phyloP scores from a whole-genome alignment of 2,797 vertebrate genomes.

The Acanthopagrus latus region DNA sequence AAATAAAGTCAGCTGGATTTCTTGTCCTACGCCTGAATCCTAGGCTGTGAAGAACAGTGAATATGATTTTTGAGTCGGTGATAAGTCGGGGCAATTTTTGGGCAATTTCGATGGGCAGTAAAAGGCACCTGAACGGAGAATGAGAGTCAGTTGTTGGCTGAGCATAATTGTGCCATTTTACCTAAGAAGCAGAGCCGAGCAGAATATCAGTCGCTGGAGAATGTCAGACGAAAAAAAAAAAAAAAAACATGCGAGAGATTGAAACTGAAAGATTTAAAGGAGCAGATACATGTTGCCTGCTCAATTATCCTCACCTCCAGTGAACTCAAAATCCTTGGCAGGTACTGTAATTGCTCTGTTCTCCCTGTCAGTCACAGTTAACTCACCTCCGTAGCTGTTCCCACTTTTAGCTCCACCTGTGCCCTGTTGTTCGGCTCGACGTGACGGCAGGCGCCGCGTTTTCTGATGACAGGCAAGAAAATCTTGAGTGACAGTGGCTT shows the following conservation, averaged over 20 bases:
- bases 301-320: slow-evolving; percentile 65
- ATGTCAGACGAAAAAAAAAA: slow-evolving; percentile 25
- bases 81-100: slow-evolving; percentile 19
- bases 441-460: slow-evolving; percentile 72
- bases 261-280: slow-evolving; percentile 50
- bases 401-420: slow-evolving; percentile 79
- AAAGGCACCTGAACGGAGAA: background rate
- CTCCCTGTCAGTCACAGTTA: slow-evolving; percentile 89
- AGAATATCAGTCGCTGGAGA: slow-evolving; percentile 22
- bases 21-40: background rate
- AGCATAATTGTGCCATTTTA: slow-evolving; percentile 49
- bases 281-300: slow-evolving; percentile 57
- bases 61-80: slow-evolving; percentile 4
- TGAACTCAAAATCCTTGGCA: slow-evolving; percentile 82
- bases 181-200: slow-evolving; percentile 13
- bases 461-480: slow-evolving; percentile 80
- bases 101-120: background rate
- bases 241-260: slow-evolving; percentile 28
- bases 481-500: slow-evolving; percentile 78
- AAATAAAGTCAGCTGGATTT: too few species aligned
- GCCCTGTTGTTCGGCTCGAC: slow-evolving; percentile 53
- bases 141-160: slow-evolving; percentile 24
- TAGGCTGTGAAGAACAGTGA: background rate
- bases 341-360: slow-evolving; percentile 89
- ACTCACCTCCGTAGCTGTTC: slow-evolving; percentile 57